Evolutionary conservation across 2,888 invertebrate genomes (phyloP).

Genomic region (Athalia rosae): DNA sequence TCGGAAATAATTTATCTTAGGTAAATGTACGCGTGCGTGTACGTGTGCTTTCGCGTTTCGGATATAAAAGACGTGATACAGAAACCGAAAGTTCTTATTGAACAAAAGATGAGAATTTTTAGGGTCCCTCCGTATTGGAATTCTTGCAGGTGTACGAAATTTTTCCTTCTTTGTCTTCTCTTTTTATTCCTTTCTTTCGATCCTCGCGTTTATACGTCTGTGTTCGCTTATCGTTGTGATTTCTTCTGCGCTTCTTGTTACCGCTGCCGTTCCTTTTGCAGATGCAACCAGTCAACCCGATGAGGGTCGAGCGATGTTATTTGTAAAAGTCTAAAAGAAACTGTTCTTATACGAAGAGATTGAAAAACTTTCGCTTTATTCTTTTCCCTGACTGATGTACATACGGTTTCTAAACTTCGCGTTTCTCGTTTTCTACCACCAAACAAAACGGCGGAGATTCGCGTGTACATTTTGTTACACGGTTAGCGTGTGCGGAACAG

Average conservation of each 20-base stretch:
- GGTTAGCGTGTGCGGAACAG: too few species aligned
- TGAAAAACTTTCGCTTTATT: constrained; percentile 34
- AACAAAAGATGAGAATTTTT: not conserved
- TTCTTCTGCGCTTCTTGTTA: not conserved
- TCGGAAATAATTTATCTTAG: too few species aligned
- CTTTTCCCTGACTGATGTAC: constrained; percentile 23
- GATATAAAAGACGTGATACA: not conserved
- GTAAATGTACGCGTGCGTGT: too few species aligned
- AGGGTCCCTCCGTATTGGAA: not conserved
- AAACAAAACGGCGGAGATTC: not conserved
- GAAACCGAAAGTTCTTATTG: not conserved
- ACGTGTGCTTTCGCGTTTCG: too few species aligned
- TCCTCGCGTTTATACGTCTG: too few species aligned
- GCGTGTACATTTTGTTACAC: not conserved
- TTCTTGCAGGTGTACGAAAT: too few species aligned
- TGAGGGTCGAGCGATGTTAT: not conserved
- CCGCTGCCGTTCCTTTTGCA: not conserved
- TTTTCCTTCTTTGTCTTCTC: too few species aligned
- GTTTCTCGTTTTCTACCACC: constrained; percentile 17
- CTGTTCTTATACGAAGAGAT: constrained; percentile 16
- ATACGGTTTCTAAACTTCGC: constrained; percentile 7
- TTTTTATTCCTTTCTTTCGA: too few species aligned
- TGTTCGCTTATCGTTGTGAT: not conserved
- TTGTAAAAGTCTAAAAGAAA: constrained; percentile 19
- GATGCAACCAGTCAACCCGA: not conserved